Conservation (phyloP, 2,797 vertebrate genomes). For the Nyctalus aviator region DNA sequence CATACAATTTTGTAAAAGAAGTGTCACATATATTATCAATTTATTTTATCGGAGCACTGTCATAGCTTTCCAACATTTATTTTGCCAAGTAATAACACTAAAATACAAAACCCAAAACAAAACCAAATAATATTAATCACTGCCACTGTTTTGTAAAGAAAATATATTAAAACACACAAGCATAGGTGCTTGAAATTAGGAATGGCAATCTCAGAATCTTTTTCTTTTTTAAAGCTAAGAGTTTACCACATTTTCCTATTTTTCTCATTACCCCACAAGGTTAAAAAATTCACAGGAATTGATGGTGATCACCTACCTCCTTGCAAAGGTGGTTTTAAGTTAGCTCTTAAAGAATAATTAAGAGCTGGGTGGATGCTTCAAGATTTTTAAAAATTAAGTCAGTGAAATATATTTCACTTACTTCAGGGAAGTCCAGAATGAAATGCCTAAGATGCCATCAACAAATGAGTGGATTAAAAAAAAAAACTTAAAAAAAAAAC, state of each 20-base stretch:
- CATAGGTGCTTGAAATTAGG: not conserved
- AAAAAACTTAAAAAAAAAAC: too few species aligned
- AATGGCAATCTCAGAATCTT: not conserved
- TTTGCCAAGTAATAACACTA: slow-evolving; percentile 2
- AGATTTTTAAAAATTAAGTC: not conserved
- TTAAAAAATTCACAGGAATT: not conserved
- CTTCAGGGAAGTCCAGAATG: not conserved
- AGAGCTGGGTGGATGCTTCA: not conserved
- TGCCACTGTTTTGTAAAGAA: not conserved
- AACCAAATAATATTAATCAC: not conserved
- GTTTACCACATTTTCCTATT: not conserved
- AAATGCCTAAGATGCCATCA: not conserved
- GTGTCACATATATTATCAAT: not conserved
- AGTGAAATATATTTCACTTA: not conserved
- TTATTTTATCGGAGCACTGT: not conserved
- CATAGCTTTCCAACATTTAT: slow-evolving; percentile 4
- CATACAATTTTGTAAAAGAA: slow-evolving; percentile 38
- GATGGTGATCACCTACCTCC: not conserved
- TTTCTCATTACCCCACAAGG: not conserved
- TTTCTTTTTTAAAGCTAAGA: not conserved
- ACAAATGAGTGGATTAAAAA: too few species aligned
- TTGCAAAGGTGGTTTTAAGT: not conserved
- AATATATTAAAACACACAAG: not conserved
- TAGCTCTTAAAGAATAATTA: not conserved
- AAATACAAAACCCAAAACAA: not conserved